Percentiles rank a stretch among this genome's conserved stretches.
Conservation (phyloP, 2,888 invertebrate species). For the Lasioglossum vierecki region DNA sequence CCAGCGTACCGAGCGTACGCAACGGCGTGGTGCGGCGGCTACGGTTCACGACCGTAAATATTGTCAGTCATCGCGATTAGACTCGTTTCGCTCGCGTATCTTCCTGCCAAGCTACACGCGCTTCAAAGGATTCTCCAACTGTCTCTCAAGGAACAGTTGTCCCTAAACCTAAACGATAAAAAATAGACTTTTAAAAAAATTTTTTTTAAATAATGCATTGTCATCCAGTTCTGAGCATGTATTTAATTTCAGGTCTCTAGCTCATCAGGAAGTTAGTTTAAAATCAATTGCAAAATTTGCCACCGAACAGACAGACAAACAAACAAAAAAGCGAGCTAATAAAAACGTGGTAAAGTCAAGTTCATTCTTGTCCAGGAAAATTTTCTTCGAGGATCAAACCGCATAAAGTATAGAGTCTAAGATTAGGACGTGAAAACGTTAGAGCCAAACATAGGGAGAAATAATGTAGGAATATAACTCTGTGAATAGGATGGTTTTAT, state of each 20-base stretch:
- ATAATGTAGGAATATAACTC: neutral
- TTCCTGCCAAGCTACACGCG: neutral
- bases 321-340: too few relatives aligned
- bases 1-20: neutral
- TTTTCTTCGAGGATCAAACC: neutral
- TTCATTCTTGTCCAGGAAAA: neutral
- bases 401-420: neutral
- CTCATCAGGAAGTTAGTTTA: too few relatives aligned
- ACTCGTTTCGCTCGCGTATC: neutral
- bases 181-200: too few relatives aligned
- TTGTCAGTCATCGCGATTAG: neutral
- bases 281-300: too few relatives aligned
- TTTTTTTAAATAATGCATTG: too few relatives aligned
- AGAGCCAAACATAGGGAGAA: neutral
- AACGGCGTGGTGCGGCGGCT: neutral
- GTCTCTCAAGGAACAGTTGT: neutral
- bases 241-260: too few relatives aligned
- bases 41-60: conserved; percentile 29
- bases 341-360: too few relatives aligned
- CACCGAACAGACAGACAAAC: too few relatives aligned
- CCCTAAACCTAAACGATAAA: neutral
- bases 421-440: neutral
- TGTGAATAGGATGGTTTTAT: neutral
- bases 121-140: neutral
- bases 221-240: too few relatives aligned